phyloP scores from a whole-genome alignment of 2,113 vertebrate genomes.

The Cyprinodon brontotheroides region DNA sequence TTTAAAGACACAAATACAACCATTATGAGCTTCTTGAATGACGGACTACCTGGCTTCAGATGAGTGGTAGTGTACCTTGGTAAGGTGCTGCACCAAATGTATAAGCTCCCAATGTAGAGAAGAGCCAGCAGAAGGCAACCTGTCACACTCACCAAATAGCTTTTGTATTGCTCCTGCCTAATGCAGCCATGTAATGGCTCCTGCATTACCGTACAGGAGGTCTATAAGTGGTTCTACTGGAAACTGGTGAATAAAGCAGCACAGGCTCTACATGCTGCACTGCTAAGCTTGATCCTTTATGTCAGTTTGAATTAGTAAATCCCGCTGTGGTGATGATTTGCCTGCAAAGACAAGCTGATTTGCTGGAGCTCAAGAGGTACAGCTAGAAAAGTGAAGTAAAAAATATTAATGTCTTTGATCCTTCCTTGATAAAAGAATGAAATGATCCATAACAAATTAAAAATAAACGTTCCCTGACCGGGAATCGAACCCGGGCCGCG shows the following conservation, averaged over 20 bases:
- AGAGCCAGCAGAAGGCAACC: constrained; percentile 81
- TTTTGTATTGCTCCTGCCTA: constrained; percentile 3
- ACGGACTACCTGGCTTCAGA: background rate
- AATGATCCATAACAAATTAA: too few relatives aligned
- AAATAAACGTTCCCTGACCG: constrained; percentile 61
- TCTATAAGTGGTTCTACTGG: constrained; percentile 6
- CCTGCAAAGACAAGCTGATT: constrained; percentile 42
- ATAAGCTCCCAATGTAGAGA: constrained; percentile 84
- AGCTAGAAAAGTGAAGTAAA: background rate
- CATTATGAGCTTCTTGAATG: background rate
- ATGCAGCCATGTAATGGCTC: background rate
- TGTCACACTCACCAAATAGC: constrained; percentile 74
- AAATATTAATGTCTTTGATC: background rate
- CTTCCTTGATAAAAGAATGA: too few relatives aligned
- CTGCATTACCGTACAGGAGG: constrained; percentile 16
- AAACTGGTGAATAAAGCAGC: background rate
- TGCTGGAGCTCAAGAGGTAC: constrained; percentile 23
- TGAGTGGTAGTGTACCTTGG: constrained; percentile 65
- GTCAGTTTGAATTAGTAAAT: constrained; percentile 41
- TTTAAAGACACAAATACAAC: constrained; percentile 17
- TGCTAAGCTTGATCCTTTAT: background rate
- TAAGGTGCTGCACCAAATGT: constrained; percentile 82
- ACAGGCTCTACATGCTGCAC: constrained; percentile 1
- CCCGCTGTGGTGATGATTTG: constrained; percentile 7
- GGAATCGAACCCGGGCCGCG: constrained; percentile 76